Evolutionary conservation across 2,888 invertebrate species (phyloP), one percentile per base, ranked within the genome.

Genomic region (Caenorhabditis sp.): DNA sequence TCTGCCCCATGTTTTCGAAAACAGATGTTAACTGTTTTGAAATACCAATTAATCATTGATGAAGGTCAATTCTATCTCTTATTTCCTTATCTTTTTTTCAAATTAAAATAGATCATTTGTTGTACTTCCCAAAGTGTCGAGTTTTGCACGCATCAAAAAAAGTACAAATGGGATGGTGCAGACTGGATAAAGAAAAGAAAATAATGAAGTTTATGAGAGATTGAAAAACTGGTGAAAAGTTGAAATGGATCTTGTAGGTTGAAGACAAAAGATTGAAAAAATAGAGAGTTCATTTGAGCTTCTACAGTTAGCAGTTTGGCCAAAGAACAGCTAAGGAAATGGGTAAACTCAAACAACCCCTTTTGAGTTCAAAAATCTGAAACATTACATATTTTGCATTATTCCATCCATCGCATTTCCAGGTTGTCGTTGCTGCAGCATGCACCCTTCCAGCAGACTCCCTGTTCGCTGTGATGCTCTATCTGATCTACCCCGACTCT

Each of bases 371-470:
- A 5, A 51, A 31, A 12, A 31, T n/a, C n/a, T n/a, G n/a, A n/a
- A n/a, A n/a, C n/a, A n/a, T n/a, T n/a, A n/a, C n/a, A n/a, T n/a
- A n/a, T n/a, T n/a, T n/a, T n/a, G n/a, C 22, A 22, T 16, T 63
- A n/a, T 44, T 14, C 31, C 58, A n/a, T 19, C 10, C 24, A 5
- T n/a, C 28, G 28, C 28, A 1, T 59, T 73, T 80, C 7, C 83
- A 83, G 83, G 80, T 74, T 31, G 64, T 83, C 14, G 64, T 84
- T 10, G 80, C 84, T 8, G 84, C 84, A 47, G 80, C 84, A 64
- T 84, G 75, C 66, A 80, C 84, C n/a, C 76, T 84, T 16, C 84
- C 84, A 59, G 80, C 80, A 41, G 84, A 84, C 56, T 80, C 75
- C 12, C 58, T 80, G 0, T 84, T 84, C 41, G 74, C 74, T 26